A percentile compares a stretch with the other conserved stretches of the same genome.
phyloP scores from a whole-genome alignment of 2,797 vertebrate genomes.

The Babyrousa celebensis region DNA sequence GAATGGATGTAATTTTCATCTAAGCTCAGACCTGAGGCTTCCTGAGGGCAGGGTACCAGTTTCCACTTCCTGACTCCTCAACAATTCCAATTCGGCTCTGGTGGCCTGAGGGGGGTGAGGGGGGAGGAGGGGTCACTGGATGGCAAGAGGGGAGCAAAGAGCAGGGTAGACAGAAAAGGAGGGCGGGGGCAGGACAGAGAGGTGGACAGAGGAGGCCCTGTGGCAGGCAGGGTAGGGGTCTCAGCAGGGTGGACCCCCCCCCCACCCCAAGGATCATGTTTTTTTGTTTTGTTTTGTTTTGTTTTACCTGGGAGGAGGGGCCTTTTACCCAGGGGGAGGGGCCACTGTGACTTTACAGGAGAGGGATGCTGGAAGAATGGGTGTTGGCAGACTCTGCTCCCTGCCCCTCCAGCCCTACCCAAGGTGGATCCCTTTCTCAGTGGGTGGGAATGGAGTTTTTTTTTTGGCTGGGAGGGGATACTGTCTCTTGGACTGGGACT shows the following conservation, averaged over 20 bases:
- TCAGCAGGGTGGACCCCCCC: neutral
- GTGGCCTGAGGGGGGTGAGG: conserved; percentile 43
- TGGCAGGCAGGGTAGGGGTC: neutral
- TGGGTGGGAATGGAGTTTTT: neutral
- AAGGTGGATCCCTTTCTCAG: neutral
- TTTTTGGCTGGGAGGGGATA: conserved; percentile 71
- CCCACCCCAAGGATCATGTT: neutral
- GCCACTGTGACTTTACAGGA: neutral
- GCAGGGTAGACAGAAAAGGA: conserved; percentile 30
- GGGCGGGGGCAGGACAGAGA: neutral
- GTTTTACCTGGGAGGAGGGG: neutral
- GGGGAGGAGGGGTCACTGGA: conserved; percentile 36
- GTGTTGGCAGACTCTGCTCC: neutral
- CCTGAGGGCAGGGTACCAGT: conserved; percentile 68
- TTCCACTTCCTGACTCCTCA: conserved; percentile 78
- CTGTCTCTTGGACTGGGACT: conserved; percentile 86
- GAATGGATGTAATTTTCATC: conserved; percentile 44
- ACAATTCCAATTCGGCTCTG: conserved; percentile 67
- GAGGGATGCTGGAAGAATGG: neutral
- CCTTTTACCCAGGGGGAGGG: neutral
- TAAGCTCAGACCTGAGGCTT: conserved; percentile 76
- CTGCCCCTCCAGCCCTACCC: neutral
- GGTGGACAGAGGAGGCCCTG: conserved; percentile 36
- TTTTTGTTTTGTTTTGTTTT: neutral
- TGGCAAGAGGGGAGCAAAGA: conserved; percentile 65